Evolutionary conservation across 2,113 vertebrate genomes (phyloP).

Genomic region (Thryonomys swinderianus): DNA sequence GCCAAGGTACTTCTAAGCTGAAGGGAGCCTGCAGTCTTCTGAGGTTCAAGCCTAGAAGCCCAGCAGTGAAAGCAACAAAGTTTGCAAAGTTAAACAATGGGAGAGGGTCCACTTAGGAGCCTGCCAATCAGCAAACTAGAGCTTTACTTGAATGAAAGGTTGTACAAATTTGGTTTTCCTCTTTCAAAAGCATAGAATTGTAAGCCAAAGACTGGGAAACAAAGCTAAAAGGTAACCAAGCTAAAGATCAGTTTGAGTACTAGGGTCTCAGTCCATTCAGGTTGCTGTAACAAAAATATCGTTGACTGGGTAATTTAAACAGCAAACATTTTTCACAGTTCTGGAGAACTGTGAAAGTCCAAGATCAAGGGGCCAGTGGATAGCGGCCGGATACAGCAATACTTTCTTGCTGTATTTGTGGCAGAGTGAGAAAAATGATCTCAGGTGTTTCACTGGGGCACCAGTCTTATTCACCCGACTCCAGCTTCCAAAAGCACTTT

Average conservation of each 20-base stretch:
- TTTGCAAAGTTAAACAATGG: no score
- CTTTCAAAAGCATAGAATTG: neutral
- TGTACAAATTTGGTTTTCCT: no score
- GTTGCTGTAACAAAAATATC: neutral
- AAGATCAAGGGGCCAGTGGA: neutral
- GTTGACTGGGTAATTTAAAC: neutral
- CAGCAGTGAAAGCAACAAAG: no score
- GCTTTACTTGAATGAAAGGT: no score
- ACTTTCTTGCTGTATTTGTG: neutral
- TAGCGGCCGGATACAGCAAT: neutral
- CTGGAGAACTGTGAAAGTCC: neutral
- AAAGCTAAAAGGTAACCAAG: neutral
- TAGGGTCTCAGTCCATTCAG: neutral
- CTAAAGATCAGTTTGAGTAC: neutral
- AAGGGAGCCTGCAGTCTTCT: no score
- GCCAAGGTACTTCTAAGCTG: no score
- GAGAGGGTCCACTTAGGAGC: no score
- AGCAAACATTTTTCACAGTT: neutral
- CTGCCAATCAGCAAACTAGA: no score
- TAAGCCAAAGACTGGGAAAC: neutral
- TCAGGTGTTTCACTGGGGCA: neutral
- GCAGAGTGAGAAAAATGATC: neutral
- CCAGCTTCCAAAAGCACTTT: neutral
- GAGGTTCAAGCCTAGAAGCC: no score
- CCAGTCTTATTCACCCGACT: neutral